Evolutionary conservation across 2,888 invertebrate species (phyloP).

Genomic region (Notocelia uddmanniana): DNA sequence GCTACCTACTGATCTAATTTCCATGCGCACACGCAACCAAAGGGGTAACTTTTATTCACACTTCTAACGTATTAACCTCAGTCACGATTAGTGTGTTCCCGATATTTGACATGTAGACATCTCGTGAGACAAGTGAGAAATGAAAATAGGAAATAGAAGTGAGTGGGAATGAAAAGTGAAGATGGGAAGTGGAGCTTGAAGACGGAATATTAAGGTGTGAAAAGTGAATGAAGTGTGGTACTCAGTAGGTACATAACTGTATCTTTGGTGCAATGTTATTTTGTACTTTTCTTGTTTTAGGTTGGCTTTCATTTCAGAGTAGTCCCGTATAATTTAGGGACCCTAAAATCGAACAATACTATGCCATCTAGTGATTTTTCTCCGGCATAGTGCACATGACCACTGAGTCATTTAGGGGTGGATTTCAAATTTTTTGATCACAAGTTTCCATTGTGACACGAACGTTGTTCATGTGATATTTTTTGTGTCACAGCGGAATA

Average conservation of each 20-base stretch:
- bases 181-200: not conserved
- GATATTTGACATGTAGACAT: constrained; percentile 74
- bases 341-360: not conserved
- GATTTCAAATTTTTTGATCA: too few species aligned
- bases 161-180: constrained; percentile 22
- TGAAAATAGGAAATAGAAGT: constrained; percentile 33
- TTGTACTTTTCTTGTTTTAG: not conserved
- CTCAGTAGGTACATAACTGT: not conserved
- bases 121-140: constrained; percentile 48
- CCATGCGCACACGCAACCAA: constrained; percentile 81
- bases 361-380: not conserved
- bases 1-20: constrained; percentile 86
- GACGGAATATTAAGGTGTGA: not conserved
- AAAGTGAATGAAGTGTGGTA: not conserved
- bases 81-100: constrained; percentile 78
- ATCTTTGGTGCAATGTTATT: not conserved
- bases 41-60: constrained; percentile 81
- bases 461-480: too few species aligned
- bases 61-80: constrained; percentile 80
- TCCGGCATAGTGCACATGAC: too few species aligned
- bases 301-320: not conserved
- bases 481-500: too few species aligned
- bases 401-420: too few species aligned
- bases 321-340: not conserved
- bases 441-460: too few species aligned